Conservation (phyloP, 2,888 invertebrate species). For the Netelia virgata region DNA sequence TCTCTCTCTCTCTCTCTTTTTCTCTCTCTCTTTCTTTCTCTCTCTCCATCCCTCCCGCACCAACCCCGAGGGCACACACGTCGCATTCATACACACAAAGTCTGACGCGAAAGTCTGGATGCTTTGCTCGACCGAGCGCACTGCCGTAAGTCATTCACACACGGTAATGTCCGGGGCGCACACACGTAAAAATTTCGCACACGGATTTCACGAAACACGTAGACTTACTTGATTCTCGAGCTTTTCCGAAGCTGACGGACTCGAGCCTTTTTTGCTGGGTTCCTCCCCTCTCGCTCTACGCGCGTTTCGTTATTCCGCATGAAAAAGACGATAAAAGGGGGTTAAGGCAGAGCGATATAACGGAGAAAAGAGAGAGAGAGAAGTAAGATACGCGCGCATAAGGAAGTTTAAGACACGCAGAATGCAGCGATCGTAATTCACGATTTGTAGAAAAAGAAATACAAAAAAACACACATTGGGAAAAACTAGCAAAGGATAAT, state of each 20-base stretch:
- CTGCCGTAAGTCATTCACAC: slow-evolving; percentile 69
- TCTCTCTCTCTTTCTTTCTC: slow-evolving; percentile 34
- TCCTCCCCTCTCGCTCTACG: neutral
- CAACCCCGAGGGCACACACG: neutral
- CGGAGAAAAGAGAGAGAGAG: neutral
- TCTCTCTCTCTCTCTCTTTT: slow-evolving; percentile 10
- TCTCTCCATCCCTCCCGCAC: slow-evolving; percentile 16
- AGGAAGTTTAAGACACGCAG: no score
- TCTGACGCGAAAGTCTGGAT: slow-evolving; percentile 49
- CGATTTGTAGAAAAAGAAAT: no score
- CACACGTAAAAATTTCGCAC: slow-evolving; percentile 26
- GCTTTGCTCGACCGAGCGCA: slow-evolving; percentile 56
- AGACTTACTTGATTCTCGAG: slow-evolving; percentile 36
- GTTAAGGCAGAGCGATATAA: neutral
- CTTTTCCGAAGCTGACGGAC: slow-evolving; percentile 59
- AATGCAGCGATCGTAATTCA: no score
- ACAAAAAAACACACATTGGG: no score
- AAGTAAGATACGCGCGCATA: no score
- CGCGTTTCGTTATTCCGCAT: slow-evolving; percentile 65
- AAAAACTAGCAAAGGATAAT: no score
- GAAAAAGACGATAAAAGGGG: slow-evolving; percentile 62
- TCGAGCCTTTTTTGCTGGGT: slow-evolving; percentile 38
- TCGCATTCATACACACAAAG: slow-evolving; percentile 43
- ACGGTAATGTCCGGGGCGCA: slow-evolving; percentile 56
- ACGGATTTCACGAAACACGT: slow-evolving; percentile 27